Percentiles rank a stretch among this genome's conserved stretches.
These are phyloP conservation scores for Girardinus metallicus DNA, from an alignment of 2,797 vertebrate species.

Conservation along the genomic window DNA sequence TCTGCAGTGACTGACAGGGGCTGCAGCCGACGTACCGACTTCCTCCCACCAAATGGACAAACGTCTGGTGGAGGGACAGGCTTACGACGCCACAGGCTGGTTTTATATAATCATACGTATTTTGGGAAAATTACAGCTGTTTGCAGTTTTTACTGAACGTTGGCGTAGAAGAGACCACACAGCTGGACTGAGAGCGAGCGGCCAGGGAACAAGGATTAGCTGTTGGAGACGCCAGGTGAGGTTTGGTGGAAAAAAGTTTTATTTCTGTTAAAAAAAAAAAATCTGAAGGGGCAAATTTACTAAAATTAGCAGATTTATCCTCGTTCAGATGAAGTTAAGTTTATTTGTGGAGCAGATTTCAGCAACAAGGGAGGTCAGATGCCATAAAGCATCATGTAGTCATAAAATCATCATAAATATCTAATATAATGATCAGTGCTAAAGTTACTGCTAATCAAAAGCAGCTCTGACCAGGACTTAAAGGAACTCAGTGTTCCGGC, in stretches of 20 bases:
- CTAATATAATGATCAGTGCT: neutral
- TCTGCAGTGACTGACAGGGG: neutral
- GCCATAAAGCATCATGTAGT: neutral
- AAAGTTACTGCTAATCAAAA: too few species aligned
- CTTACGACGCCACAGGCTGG: neutral
- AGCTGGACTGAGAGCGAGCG: neutral
- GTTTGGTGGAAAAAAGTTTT: neutral
- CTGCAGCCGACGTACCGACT: neutral
- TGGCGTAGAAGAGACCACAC: neutral
- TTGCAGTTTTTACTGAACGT: neutral
- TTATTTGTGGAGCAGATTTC: neutral
- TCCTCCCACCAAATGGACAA: neutral
- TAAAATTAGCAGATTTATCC: neutral
- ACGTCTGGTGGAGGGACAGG: neutral
- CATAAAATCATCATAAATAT: neutral
- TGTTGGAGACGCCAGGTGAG: neutral
- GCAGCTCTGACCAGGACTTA: too few species aligned
- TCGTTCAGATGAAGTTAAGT: neutral
- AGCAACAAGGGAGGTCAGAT: neutral
- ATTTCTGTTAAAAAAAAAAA: neutral
- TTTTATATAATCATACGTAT: constrained; percentile 1
- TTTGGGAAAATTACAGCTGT: neutral
- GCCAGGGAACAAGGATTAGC: neutral
- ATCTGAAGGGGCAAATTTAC: neutral
- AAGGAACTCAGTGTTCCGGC: too few species aligned